phyloP scores from a whole-genome alignment of 2,888 invertebrate genomes.

The Augiades crinisus region DNA sequence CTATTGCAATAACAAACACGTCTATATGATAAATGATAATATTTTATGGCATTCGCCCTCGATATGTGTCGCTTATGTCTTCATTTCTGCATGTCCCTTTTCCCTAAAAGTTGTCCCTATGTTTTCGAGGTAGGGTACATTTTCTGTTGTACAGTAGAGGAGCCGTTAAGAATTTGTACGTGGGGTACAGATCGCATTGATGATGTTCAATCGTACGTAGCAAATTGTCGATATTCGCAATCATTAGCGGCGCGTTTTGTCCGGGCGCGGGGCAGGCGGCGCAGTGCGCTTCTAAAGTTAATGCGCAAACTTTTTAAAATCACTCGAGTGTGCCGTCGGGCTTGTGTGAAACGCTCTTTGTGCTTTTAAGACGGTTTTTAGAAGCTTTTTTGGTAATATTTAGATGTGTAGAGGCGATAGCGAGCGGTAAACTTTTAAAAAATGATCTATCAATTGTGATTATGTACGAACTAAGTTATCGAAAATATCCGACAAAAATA shows the following conservation, averaged over 20 bases:
- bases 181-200: conserved; percentile 72
- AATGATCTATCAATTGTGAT: too few relatives aligned
- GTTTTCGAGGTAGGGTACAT: conserved; percentile 13
- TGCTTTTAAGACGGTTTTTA: too few relatives aligned
- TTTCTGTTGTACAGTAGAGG: conserved; percentile 26
- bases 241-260: conserved; percentile 68
- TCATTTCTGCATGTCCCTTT: conserved; percentile 49
- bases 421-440: too few relatives aligned
- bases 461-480: too few relatives aligned
- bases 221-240: conserved; percentile 75
- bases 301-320: conserved; percentile 48
- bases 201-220: conserved; percentile 74
- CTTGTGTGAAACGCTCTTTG: conserved; percentile 41
- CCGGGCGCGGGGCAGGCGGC: conserved; percentile 39
- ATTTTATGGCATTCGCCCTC: conserved; percentile 74
- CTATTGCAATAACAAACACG: conserved; percentile 72
- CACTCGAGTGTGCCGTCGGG: conserved; percentile 53
- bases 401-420: too few relatives aligned
- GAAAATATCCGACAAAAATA: too few relatives aligned
- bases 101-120: conserved; percentile 34
- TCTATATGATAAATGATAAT: conserved; percentile 75
- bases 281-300: conserved; percentile 41
- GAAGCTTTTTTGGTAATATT: not conserved
- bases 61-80: conserved; percentile 68
- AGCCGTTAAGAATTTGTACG: conserved; percentile 46